Conservation (phyloP, 2,113 vertebrate genomes). For the Tapirus terrestris region DNA sequence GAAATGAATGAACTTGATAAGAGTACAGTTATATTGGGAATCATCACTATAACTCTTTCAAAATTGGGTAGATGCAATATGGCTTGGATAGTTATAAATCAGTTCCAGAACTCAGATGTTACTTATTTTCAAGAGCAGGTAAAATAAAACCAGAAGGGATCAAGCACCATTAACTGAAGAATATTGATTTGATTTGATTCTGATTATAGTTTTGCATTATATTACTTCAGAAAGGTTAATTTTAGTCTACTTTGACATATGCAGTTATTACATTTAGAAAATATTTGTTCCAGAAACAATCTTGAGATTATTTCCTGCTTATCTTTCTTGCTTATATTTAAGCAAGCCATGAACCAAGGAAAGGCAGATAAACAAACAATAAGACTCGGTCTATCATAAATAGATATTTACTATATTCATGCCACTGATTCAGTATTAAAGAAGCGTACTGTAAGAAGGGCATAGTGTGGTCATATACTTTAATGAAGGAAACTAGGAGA, state of each 20-base stretch:
- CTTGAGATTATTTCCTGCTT: background rate
- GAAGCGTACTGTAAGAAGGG: background rate
- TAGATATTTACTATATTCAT: background rate
- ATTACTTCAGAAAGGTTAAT: background rate
- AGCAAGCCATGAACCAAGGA: background rate
- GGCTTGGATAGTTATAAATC: background rate
- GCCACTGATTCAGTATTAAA: background rate
- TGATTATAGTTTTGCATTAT: background rate
- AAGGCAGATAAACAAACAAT: background rate
- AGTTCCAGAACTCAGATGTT: background rate
- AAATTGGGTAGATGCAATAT: background rate
- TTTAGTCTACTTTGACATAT: background rate
- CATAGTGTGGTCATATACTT: background rate
- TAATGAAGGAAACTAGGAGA: constrained; percentile 28
- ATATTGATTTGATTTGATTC: background rate
- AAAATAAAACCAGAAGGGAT: background rate
- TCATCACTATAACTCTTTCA: background rate
- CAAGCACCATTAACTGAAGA: background rate
- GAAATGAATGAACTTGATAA: background rate
- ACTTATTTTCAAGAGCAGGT: background rate
- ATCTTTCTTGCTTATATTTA: background rate
- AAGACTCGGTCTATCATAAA: background rate
- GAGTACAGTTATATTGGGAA: background rate
- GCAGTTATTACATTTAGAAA: background rate
- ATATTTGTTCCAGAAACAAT: background rate